Percentiles rank a stretch among this genome's conserved stretches.
These are phyloP conservation scores for Odontocerum albicorne DNA, from an alignment of 2,888 invertebrate genomes.

Conservation along the genomic window DNA sequence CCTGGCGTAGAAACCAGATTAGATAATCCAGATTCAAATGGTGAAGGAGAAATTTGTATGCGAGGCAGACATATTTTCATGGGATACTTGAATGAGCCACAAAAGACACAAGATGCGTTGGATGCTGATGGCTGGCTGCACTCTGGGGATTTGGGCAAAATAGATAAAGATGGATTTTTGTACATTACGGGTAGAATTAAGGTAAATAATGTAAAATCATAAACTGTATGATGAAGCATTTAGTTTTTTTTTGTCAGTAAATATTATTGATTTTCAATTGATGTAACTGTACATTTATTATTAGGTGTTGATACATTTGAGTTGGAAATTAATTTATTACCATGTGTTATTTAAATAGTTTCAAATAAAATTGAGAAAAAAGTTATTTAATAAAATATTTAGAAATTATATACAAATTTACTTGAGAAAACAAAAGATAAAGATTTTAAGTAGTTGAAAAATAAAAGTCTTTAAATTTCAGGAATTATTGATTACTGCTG, in stretches of 20 bases:
- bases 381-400: neutral
- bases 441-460: slow-evolving; percentile 8
- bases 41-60: slow-evolving; percentile 84
- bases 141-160: slow-evolving; percentile 82
- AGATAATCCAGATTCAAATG: slow-evolving; percentile 64
- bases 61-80: slow-evolving; percentile 87
- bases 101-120: slow-evolving; percentile 74
- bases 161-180: slow-evolving; percentile 74
- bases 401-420: slow-evolving; percentile 2
- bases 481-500: slow-evolving; percentile 91
- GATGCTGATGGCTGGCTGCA: slow-evolving; percentile 85
- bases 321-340: no score
- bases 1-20: slow-evolving; percentile 72
- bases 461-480: slow-evolving; percentile 39
- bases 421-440: neutral
- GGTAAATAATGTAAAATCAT: slow-evolving; percentile 41
- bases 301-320: no score
- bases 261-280: neutral
- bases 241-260: neutral
- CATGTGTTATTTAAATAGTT: neutral
- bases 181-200: slow-evolving; percentile 76
- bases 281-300: neutral
- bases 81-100: slow-evolving; percentile 80
- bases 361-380: no score
- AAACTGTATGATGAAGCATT: neutral